phyloP scores from a whole-genome alignment of 2,113 vertebrate genomes.

The Narcine bancroftii region DNA sequence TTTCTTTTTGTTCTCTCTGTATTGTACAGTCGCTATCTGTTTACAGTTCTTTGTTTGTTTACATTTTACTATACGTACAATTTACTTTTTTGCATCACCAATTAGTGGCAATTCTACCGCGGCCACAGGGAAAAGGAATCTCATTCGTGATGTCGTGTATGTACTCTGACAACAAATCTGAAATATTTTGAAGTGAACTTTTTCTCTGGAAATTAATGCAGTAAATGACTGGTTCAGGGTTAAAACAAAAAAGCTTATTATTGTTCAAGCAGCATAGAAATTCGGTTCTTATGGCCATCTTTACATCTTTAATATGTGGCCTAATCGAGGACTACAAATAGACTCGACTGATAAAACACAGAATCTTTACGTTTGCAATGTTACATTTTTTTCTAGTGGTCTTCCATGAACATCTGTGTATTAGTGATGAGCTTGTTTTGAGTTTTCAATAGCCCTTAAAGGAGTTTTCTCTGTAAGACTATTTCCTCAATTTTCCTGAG shows the following conservation, averaged over 20 bases:
- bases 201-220: constrained; percentile 14
- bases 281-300: background rate
- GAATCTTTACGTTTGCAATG: constrained; percentile 16
- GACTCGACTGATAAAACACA: constrained; percentile 2
- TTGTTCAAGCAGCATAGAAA: background rate
- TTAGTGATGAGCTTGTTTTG: constrained; percentile 6
- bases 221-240: background rate
- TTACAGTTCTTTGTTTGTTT: too few relatives aligned
- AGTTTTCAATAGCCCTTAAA: constrained; percentile 3
- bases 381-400: background rate
- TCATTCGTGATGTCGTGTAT: too few relatives aligned
- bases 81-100: too few relatives aligned
- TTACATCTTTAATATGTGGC: constrained; percentile 12
- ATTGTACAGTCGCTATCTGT: too few relatives aligned
- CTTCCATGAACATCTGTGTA: constrained; percentile 9
- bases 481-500: background rate
- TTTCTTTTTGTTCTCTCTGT: too few relatives aligned
- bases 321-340: background rate
- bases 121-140: too few relatives aligned
- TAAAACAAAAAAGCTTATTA: background rate
- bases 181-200: background rate
- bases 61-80: too few relatives aligned
- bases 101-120: too few relatives aligned
- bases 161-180: too few relatives aligned
- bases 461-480: background rate